phyloP scores from a whole-genome alignment of 2,113 vertebrate species.

The Cyprinodon tularosa region DNA sequence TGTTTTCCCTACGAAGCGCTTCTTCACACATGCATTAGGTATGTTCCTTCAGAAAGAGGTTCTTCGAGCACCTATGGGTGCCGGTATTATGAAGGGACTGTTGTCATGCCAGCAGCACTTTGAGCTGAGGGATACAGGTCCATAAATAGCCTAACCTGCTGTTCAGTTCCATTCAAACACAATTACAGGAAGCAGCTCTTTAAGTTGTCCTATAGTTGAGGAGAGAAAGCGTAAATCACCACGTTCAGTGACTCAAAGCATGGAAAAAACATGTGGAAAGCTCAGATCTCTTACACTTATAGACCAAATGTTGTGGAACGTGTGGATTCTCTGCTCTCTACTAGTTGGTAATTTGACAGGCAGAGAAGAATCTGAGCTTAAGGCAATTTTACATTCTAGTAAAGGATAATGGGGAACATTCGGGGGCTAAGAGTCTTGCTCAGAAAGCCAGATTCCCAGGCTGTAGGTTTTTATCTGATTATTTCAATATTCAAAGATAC shows the following conservation, averaged over 20 bases:
- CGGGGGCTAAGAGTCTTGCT: no score
- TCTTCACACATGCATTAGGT: conserved; percentile 21
- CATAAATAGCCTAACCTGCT: conserved; percentile 13
- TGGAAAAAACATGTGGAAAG: not conserved
- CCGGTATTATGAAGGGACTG: conserved; percentile 11
- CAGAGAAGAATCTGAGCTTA: not conserved
- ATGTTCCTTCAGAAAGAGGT: conserved; percentile 31
- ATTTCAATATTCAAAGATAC: no score
- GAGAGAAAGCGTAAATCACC: not conserved
- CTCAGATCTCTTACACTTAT: not conserved
- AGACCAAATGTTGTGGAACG: not conserved
- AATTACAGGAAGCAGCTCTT: not conserved
- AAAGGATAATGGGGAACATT: no score
- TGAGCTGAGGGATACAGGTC: not conserved
- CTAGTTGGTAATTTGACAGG: not conserved
- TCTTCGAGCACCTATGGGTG: conserved; percentile 19
- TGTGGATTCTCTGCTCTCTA: not conserved
- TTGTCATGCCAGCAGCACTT: conserved; percentile 24
- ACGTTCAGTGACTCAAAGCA: not conserved
- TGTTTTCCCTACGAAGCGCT: not conserved
- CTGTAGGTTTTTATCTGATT: no score
- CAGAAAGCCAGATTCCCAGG: no score
- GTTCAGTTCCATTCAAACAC: conserved; percentile 12
- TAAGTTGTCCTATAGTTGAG: not conserved
- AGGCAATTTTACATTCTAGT: not conserved